Evolutionary conservation across 2,888 invertebrate species (phyloP).

Genomic region (Amphiduros pacificus): DNA sequence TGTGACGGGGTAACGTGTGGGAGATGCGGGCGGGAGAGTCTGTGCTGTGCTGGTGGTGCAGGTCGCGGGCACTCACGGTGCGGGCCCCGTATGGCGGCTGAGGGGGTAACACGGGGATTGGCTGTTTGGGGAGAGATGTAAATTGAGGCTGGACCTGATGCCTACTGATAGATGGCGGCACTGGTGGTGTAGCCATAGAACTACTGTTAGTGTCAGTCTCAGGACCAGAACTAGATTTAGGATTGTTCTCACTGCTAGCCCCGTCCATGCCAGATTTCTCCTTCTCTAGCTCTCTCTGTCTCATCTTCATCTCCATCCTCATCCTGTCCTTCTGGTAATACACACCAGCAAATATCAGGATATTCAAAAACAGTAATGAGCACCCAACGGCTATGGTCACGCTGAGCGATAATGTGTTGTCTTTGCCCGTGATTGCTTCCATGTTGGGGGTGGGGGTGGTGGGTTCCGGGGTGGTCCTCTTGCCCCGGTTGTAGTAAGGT

Average conservation of each 20-base stretch:
- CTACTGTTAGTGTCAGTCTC: constrained; percentile 1
- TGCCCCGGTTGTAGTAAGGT: background rate
- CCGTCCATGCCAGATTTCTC: constrained; percentile 11
- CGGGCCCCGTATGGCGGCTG: constrained; percentile 12
- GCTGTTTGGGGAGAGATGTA: constrained; percentile 7
- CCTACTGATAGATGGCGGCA: constrained; percentile 4
- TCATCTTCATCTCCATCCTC: constrained; percentile 38
- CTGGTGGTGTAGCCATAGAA: background rate
- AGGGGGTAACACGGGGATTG: constrained; percentile 15
- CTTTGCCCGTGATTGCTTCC: constrained; percentile 12
- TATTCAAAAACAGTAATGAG: constrained; percentile 85
- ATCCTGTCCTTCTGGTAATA: constrained; percentile 74
- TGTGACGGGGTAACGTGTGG: constrained; percentile 6
- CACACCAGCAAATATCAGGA: constrained; percentile 90
- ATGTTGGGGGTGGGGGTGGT: background rate
- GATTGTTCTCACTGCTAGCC: background rate
- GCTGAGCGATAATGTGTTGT: constrained; percentile 39
- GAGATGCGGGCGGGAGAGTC: background rate
- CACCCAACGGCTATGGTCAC: constrained; percentile 84
- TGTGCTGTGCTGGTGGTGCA: background rate
- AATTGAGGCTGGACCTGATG: constrained; percentile 17
- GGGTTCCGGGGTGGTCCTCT: background rate
- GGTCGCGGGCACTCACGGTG: background rate
- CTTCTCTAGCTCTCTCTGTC: constrained; percentile 25
- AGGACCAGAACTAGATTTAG: background rate